phyloP scores from a whole-genome alignment of 2,797 vertebrate genomes.

The Phrynocephalus vlangalii region DNA sequence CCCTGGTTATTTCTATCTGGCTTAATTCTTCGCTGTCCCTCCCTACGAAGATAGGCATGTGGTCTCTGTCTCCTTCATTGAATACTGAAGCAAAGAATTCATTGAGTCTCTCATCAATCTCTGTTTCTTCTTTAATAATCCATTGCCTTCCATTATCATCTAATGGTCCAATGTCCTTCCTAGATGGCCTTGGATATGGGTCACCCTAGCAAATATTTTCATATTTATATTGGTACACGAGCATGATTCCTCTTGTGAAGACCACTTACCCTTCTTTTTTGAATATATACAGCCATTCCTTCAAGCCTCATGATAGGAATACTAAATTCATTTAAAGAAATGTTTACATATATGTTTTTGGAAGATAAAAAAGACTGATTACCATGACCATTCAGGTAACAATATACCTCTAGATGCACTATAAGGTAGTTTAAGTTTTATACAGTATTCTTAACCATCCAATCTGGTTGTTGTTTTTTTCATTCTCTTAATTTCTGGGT shows the following conservation, averaged over 20 bases:
- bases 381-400: neutral
- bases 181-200: neutral
- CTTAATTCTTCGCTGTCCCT: too few species aligned
- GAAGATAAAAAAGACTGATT: neutral
- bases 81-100: too few species aligned
- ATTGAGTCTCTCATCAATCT: too few species aligned
- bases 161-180: too few species aligned
- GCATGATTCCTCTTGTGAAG: neutral
- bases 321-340: too few species aligned
- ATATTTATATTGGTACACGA: neutral
- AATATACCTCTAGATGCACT: neutral
- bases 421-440: neutral
- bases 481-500: neutral
- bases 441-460: neutral
- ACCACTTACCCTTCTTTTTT: neutral
- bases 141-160: too few species aligned
- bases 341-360: neutral
- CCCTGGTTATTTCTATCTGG: too few species aligned
- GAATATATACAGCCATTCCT: neutral
- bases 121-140: too few species aligned
- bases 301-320: neutral
- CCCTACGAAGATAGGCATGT: too few species aligned
- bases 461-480: neutral
- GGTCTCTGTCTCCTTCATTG: too few species aligned
- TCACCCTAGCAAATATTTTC: neutral